Evolutionary conservation across 2,888 invertebrate genomes (phyloP).

Genomic region (Phragmatobia fuliginosa): DNA sequence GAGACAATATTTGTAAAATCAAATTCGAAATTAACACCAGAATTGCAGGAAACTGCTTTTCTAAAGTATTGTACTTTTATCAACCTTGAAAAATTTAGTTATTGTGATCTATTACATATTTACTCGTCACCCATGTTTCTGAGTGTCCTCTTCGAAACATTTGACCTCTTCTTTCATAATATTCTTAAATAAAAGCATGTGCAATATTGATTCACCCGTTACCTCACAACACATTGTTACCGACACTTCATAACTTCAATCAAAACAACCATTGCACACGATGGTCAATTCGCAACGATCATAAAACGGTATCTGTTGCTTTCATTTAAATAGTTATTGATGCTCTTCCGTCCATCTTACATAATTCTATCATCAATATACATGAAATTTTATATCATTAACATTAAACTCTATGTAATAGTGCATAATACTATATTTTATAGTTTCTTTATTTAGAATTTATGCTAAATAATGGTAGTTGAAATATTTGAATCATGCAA

Average conservation of each 20-base stretch:
- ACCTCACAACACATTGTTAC: not conserved
- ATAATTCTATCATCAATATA: conserved; percentile 39
- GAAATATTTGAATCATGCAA: conserved; percentile 1
- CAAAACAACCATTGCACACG: conserved; percentile 54
- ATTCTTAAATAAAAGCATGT: not conserved
- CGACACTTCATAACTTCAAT: conserved; percentile 24
- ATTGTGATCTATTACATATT: too few species aligned
- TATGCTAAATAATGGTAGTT: conserved; percentile 35
- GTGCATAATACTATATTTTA: conserved; percentile 27
- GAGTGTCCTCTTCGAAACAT: not conserved
- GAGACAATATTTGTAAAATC: too few species aligned
- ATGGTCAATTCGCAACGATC: conserved; percentile 57
- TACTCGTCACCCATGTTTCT: not conserved
- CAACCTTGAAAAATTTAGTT: too few species aligned
- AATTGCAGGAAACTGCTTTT: too few species aligned
- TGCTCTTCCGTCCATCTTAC: conserved; percentile 44
- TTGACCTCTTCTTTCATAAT: not conserved
- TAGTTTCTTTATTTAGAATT: conserved; percentile 36
- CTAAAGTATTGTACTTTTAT: too few species aligned
- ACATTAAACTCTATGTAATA: conserved; percentile 35
- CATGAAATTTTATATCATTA: conserved; percentile 45
- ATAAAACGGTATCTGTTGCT: conserved; percentile 48
- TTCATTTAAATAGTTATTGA: conserved; percentile 62
- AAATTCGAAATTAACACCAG: too few species aligned
- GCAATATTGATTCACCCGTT: not conserved